Percentiles rank a stretch among this genome's conserved stretches.
Evolutionary conservation across 2,113 vertebrate species (phyloP).

Genomic region (Ciconia stormi): DNA sequence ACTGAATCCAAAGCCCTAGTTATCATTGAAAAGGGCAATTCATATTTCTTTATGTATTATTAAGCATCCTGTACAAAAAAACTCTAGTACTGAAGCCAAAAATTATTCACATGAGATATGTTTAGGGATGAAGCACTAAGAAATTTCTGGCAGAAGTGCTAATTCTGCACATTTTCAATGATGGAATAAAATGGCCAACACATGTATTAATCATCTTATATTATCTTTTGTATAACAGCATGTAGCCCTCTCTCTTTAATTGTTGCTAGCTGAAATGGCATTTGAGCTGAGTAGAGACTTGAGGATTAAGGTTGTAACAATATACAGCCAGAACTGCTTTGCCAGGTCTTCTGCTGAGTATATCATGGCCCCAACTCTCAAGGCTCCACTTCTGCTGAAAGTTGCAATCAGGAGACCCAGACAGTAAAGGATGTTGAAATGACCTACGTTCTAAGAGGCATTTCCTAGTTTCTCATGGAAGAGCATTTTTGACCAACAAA

Average conservation of each 20-base stretch:
- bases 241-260: not conserved
- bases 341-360: not conserved
- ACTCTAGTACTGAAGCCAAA: not conserved
- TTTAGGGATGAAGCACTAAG: not conserved
- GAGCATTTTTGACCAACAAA: not conserved
- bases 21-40: too few relatives aligned
- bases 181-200: not conserved
- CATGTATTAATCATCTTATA: slow-evolving; percentile 21
- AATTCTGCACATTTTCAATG: slow-evolving; percentile 39
- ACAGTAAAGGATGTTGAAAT: not conserved
- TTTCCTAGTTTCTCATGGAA: not conserved
- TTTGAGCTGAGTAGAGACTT: not conserved
- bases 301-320: not conserved
- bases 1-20: not conserved
- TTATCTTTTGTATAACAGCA: not conserved
- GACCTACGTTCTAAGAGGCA: not conserved
- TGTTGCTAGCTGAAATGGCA: not conserved
- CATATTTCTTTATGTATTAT: too few relatives aligned
- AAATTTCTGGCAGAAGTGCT: slow-evolving; percentile 24
- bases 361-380: not conserved
- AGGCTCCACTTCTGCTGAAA: not conserved
- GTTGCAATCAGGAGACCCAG: not conserved
- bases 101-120: not conserved
- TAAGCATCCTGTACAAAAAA: not conserved
- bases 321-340: not conserved